Conservation (phyloP, 2,797 vertebrate genomes). For the Characodon lateralis region DNA sequence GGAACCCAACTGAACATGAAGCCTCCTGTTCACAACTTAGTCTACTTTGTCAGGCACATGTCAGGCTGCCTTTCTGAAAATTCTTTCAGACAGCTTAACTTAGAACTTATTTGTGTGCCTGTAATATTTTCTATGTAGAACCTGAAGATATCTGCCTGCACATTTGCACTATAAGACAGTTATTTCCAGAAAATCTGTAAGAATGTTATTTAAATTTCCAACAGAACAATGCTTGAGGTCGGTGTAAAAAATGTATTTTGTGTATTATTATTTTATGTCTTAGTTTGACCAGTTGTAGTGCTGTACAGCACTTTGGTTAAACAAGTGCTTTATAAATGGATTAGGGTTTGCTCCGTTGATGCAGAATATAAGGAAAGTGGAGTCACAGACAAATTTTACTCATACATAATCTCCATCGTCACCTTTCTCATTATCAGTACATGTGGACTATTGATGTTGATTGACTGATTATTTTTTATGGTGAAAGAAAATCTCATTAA, state of each 20-base stretch:
- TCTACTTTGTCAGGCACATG: conserved; percentile 49
- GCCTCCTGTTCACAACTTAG: conserved; percentile 57
- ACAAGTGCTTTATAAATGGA: background rate
- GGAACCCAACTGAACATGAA: conserved; percentile 39
- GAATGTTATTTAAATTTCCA: background rate
- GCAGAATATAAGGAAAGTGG: background rate
- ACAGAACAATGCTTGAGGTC: too few species aligned
- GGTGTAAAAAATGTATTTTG: too few species aligned
- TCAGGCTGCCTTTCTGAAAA: conserved; percentile 34
- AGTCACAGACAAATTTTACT: background rate
- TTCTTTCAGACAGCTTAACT: conserved; percentile 16
- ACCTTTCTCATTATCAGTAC: background rate
- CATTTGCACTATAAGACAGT: background rate
- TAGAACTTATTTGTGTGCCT: background rate
- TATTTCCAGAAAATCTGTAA: background rate
- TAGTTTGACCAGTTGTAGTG: too few species aligned
- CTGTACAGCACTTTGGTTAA: too few species aligned
- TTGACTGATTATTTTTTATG: background rate
- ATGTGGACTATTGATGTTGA: background rate
- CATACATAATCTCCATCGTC: background rate
- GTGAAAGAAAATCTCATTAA: background rate
- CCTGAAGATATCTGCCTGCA: background rate
- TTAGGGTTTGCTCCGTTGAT: background rate
- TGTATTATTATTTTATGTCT: too few species aligned
- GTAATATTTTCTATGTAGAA: background rate